Base-by-base conservation (phyloP, 1,140 invertebrate species). In the Tenebrio molitor region DNA sequence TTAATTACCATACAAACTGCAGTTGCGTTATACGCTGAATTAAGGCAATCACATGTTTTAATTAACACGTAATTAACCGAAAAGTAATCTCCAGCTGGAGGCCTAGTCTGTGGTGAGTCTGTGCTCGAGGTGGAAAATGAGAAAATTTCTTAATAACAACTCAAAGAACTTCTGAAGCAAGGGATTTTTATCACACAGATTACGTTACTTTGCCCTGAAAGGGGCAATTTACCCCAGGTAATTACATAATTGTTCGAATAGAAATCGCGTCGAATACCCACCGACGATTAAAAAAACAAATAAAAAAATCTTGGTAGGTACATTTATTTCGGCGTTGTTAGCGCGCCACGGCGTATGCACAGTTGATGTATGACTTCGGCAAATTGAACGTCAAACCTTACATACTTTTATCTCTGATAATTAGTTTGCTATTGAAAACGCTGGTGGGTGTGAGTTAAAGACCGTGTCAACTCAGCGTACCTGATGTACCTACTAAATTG, bases 361-460 rank as follows among this genome's bases (percentile, higher is more conserved):
- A 17, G 50, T 75, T 71, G 71, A 75, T 75, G 63, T 72, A 75
- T 75, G 53, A 67, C 70, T 73, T 69, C 53, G 67, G 74, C 46
- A 75, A 75, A 75, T 76, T 73, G 72, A 34, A 73, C 67, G 72
- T 73, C 72, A 76, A 75, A 69, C 67, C 21, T 62, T 67, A 58
- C 44, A 17, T 29, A 64, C 58, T 73, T 69, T 73, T 69, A 69
- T 69, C 50, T 64, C 65, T 29, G 21, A 50, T 73, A 73, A 73
- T 73, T 70, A 73, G 53, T 64, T 73, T 73, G 50, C 63, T 42
- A 67, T 67, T 66, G 44, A 44, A 72, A 29, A 50, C 19, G 39
- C 12, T 41, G 15, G 72, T 73, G 23, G 72, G 72, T 23, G 53
- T 44, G n/a, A 41, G 66, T 69, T 73, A 46, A 63, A 44, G 39